Percentiles rank a stretch among this genome's conserved stretches.
These are phyloP conservation scores for Euthynnus affinis DNA, from an alignment of 2,797 vertebrate genomes.

Conservation along the genomic window DNA sequence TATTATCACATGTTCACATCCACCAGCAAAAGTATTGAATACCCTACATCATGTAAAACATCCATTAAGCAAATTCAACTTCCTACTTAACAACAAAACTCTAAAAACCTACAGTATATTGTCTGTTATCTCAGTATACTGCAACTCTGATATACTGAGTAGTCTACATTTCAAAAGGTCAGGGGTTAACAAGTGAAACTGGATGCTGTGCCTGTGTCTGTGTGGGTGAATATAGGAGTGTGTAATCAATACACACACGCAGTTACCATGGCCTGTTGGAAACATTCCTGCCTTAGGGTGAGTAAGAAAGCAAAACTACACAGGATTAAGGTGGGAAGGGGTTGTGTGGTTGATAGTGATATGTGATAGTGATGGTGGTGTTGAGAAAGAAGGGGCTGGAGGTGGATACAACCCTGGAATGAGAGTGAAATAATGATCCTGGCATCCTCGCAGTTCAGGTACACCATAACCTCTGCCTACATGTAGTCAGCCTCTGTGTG, in stretches of 20 bases:
- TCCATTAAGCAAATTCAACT: constrained; percentile 28
- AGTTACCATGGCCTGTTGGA: constrained; percentile 66
- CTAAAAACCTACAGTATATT: not conserved
- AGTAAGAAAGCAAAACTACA: constrained; percentile 64
- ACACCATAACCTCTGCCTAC: constrained; percentile 72
- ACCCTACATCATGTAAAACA: constrained; percentile 30
- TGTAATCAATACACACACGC: constrained; percentile 74
- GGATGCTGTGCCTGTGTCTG: constrained; percentile 66
- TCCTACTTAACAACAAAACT: constrained; percentile 22
- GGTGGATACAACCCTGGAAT: constrained; percentile 71
- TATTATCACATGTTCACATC: constrained; percentile 40
- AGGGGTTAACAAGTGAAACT: constrained; percentile 78
- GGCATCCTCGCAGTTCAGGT: constrained; percentile 74
- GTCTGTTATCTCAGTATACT: constrained; percentile 5
- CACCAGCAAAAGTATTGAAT: constrained; percentile 16
- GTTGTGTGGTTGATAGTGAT: constrained; percentile 66
- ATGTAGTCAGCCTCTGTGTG: constrained; percentile 51
- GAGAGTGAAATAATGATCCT: constrained; percentile 79
- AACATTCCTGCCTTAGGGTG: constrained; percentile 71
- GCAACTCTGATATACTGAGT: constrained; percentile 43
- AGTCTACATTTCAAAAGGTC: constrained; percentile 68
- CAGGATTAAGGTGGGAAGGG: constrained; percentile 60
- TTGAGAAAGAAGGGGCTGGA: constrained; percentile 56
- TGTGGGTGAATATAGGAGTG: constrained; percentile 75
- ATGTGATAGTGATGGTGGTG: constrained; percentile 60